Evolutionary conservation across 2,797 vertebrate species (phyloP).

Genomic region (Valencia hispanica): DNA sequence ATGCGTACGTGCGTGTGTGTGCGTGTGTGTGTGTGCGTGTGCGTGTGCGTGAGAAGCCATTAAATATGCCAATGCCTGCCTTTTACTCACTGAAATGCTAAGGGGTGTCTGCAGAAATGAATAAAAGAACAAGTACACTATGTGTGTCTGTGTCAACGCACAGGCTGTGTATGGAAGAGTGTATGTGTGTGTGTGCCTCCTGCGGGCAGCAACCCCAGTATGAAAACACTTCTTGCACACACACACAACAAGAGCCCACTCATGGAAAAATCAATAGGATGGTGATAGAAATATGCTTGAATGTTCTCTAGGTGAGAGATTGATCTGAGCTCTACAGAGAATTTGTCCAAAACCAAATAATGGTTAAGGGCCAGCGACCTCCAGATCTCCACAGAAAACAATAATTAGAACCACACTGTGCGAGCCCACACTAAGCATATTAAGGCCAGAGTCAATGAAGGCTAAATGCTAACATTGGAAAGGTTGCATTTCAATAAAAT

Average conservation of each 20-base stretch:
- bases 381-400: slow-evolving; percentile 78
- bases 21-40: slow-evolving; percentile 14
- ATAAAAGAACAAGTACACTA: slow-evolving; percentile 73
- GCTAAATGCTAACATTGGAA: slow-evolving; percentile 58
- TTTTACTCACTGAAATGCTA: slow-evolving; percentile 76
- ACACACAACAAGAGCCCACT: slow-evolving; percentile 71
- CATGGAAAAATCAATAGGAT: slow-evolving; percentile 84
- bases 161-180: slow-evolving; percentile 16
- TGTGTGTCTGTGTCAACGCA: slow-evolving; percentile 35
- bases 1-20: slow-evolving; percentile 15
- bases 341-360: slow-evolving; percentile 82
- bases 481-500: slow-evolving; percentile 36
- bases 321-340: slow-evolving; percentile 82
- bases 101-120: slow-evolving; percentile 79
- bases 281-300: slow-evolving; percentile 84
- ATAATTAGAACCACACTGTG: slow-evolving; percentile 77
- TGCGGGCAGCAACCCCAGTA: slow-evolving; percentile 75
- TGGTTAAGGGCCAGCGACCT: slow-evolving; percentile 84
- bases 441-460: slow-evolving; percentile 61
- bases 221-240: slow-evolving; percentile 73
- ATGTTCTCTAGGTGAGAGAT: slow-evolving; percentile 83
- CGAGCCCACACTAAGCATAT: slow-evolving; percentile 72
- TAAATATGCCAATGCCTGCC: slow-evolving; percentile 78
- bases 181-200: slow-evolving; percentile 38
- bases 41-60: slow-evolving; percentile 55